These are phyloP conservation scores for Halichoeres trimaculatus DNA, from an alignment of 2,113 vertebrate genomes.

Conservation along the genomic window DNA sequence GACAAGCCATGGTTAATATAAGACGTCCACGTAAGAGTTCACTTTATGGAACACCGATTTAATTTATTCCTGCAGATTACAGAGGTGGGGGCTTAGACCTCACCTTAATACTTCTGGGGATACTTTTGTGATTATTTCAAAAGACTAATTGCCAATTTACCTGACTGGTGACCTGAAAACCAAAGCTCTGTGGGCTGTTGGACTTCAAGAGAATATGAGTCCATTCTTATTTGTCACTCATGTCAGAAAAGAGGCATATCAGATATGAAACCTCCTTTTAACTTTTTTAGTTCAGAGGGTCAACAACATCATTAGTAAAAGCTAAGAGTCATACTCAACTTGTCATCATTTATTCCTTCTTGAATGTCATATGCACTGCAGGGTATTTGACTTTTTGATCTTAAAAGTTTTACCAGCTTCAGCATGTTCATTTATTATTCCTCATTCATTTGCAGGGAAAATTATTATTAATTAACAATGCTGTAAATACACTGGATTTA, in stretches of 20 bases:
- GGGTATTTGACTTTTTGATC: too few relatives aligned
- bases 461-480: too few relatives aligned
- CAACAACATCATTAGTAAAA: not conserved
- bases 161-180: conserved; percentile 63
- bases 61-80: conserved; percentile 37
- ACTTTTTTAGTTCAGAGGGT: not conserved
- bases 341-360: too few relatives aligned
- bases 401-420: too few relatives aligned
- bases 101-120: conserved; percentile 33
- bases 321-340: too few relatives aligned
- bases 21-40: not conserved
- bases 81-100: conserved; percentile 44
- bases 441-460: too few relatives aligned
- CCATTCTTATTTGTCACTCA: not conserved
- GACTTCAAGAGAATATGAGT: conserved; percentile 4
- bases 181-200: conserved; percentile 18
- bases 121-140: conserved; percentile 45
- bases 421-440: too few relatives aligned
- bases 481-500: too few relatives aligned
- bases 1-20: not conserved
- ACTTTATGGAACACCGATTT: conserved; percentile 44
- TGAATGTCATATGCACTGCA: too few relatives aligned
- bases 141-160: conserved; percentile 57
- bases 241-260: not conserved
- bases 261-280: conserved; percentile 7